Conservation (phyloP, 2,797 vertebrate genomes). For the Heliangelus exortis region DNA sequence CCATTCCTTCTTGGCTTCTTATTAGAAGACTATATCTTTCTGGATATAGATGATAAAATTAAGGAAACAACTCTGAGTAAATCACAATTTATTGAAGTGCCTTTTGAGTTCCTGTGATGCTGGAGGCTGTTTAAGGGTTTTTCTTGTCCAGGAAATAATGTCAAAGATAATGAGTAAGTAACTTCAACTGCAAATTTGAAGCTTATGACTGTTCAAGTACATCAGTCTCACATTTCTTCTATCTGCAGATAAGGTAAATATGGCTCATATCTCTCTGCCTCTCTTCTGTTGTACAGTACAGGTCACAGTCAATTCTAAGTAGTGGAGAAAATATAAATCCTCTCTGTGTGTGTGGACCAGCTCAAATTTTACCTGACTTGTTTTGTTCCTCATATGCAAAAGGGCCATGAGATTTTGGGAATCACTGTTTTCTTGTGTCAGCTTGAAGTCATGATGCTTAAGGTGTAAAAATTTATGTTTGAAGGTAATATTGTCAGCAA, state of each 20-base stretch:
- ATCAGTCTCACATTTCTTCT: neutral
- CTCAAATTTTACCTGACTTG: neutral
- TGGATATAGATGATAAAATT: neutral
- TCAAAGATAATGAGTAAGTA: neutral
- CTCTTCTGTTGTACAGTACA: neutral
- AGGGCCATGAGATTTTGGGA: neutral
- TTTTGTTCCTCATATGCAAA: neutral
- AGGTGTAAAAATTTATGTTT: neutral
- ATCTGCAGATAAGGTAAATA: neutral
- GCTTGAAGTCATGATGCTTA: neutral
- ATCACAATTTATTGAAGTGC: neutral
- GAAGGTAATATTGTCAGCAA: neutral
- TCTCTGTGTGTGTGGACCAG: neutral
- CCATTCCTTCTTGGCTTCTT: neutral
- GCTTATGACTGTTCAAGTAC: neutral
- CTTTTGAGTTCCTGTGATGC: neutral
- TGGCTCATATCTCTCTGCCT: neutral
- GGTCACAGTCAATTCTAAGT: neutral
- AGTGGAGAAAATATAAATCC: neutral
- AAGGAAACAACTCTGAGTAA: neutral
- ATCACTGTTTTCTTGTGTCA: neutral
- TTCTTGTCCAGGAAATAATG: neutral
- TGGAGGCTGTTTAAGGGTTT: neutral
- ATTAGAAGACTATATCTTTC: neutral
- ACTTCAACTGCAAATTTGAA: neutral